Conservation (phyloP, 1,140 invertebrate genomes). For the Eurosta solidaginis region DNA sequence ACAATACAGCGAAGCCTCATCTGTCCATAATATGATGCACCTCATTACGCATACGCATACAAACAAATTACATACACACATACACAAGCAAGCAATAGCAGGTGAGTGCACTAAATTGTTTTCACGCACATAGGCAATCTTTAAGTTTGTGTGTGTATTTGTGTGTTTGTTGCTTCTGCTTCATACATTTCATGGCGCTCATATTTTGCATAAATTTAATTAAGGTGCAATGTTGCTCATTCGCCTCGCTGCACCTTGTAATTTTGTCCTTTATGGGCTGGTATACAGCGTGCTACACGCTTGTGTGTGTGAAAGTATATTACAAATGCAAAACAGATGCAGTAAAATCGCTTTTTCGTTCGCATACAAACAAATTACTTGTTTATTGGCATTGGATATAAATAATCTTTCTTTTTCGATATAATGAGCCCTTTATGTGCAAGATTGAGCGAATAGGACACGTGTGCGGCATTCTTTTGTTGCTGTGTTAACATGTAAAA, state of each 20-base stretch:
- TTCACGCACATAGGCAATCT: not conserved
- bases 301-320: not conserved
- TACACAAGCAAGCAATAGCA: not conserved
- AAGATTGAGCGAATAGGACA: too few relatives aligned
- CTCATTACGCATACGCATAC: not conserved
- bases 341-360: not conserved
- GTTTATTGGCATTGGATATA: not conserved
- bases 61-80: too few relatives aligned
- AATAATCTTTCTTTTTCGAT: not conserved
- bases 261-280: not conserved
- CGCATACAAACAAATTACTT: not conserved
- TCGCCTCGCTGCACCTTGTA: not conserved
- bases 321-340: not conserved
- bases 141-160: not conserved
- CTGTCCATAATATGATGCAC: not conserved
- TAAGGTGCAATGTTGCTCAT: slow-evolving; percentile 25
- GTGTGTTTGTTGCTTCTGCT: not conserved
- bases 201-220: slow-evolving; percentile 30
- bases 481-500: too few relatives aligned
- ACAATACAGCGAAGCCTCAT: not conserved
- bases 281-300: not conserved
- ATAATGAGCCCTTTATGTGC: too few relatives aligned
- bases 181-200: not conserved
- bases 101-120: not conserved
- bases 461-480: too few relatives aligned